Conservation (phyloP, 2,888 invertebrate species). For the Pasiphila rectangulata region DNA sequence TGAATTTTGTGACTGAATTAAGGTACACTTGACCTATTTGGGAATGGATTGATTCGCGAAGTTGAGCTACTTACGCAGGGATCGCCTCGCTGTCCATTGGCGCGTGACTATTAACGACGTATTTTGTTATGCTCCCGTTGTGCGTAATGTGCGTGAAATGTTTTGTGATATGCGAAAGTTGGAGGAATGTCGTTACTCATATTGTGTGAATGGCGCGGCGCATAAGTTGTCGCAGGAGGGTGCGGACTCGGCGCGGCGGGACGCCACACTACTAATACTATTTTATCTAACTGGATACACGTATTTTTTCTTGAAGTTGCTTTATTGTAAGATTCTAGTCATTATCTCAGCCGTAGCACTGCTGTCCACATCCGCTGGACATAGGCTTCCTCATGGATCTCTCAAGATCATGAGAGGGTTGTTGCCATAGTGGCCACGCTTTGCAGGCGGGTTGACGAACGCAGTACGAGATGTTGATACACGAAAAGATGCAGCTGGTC, state of each 20-base stretch:
- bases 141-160: conserved; percentile 33
- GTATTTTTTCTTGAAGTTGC: conserved; percentile 10
- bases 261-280: too few relatives aligned
- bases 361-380: too few relatives aligned
- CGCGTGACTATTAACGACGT: conserved; percentile 33
- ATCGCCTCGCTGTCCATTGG: conserved; percentile 37
- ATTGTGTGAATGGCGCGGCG: conserved; percentile 15
- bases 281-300: too few relatives aligned
- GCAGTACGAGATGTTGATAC: too few relatives aligned
- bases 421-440: too few relatives aligned
- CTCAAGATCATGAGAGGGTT: too few relatives aligned
- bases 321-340: too few relatives aligned
- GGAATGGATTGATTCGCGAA: conserved; percentile 38
- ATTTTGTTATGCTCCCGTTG: conserved; percentile 31
- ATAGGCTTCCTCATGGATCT: too few relatives aligned
- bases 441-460: too few relatives aligned
- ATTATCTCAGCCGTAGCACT: too few relatives aligned
- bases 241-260: too few relatives aligned
- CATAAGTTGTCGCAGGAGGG: conserved; percentile 11
- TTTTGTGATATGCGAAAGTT: conserved; percentile 37
- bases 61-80: conserved; percentile 42
- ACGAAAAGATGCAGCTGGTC: too few relatives aligned
- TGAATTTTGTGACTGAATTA: conserved; percentile 31
- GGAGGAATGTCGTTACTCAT: conserved; percentile 19
- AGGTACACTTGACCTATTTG: conserved; percentile 43